Conservation (phyloP, 2,797 vertebrate species). For the Myotis myotis region DNA sequence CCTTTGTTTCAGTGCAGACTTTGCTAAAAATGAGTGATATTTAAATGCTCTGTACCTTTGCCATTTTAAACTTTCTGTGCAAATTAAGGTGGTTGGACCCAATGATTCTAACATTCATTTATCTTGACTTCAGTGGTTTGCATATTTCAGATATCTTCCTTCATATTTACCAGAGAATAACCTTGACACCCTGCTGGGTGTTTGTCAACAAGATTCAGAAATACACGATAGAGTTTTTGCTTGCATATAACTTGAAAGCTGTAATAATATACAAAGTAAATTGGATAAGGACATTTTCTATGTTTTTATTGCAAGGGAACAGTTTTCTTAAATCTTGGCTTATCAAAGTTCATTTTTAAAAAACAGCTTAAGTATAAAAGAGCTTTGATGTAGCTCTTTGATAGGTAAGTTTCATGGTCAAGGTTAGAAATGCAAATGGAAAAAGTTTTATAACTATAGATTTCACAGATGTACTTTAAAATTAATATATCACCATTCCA, state of each 20-base stretch:
- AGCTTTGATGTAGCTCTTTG: not conserved
- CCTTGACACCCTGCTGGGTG: not conserved
- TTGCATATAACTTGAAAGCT: not conserved
- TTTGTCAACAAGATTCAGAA: not conserved
- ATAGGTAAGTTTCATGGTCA: not conserved
- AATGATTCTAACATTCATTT: not conserved
- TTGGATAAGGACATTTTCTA: not conserved
- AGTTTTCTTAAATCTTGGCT: not conserved
- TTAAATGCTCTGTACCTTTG: not conserved
- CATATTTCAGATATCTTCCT: not conserved
- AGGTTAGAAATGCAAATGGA: not conserved
- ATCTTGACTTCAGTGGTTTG: constrained; percentile 2
- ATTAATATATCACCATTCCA: not conserved
- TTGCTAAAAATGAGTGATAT: not conserved
- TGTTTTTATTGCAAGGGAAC: not conserved
- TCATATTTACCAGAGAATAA: not conserved
- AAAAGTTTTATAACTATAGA: not conserved
- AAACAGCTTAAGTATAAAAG: not conserved
- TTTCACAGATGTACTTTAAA: not conserved
- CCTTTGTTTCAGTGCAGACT: not conserved
- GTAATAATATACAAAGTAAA: not conserved
- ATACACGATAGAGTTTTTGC: not conserved
- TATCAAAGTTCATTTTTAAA: not conserved
- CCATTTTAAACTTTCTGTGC: constrained; percentile 15
- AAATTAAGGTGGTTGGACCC: not conserved